Conservation (phyloP, 1,140 invertebrate species). For the Drosophila watanabei region DNA sequence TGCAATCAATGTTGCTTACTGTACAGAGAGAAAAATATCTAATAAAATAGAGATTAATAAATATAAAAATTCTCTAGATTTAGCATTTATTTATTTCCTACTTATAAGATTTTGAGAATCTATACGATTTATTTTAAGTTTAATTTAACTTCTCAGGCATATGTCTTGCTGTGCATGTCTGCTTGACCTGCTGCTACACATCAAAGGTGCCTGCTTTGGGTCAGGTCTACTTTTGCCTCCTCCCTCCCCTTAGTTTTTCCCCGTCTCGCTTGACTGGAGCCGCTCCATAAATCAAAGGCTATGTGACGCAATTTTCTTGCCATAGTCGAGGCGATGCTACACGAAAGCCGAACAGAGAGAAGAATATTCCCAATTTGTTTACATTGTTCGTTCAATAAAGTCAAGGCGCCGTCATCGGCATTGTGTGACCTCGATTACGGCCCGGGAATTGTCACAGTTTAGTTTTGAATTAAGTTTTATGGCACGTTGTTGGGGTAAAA, state of each 20-base stretch:
- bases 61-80: not conserved
- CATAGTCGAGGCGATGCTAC: conserved; percentile 42
- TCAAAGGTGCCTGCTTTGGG: conserved; percentile 22
- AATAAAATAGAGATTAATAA: not conserved
- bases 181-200: conserved; percentile 27
- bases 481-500: conserved; percentile 11
- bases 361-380: conserved; percentile 45
- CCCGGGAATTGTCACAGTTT: conserved; percentile 48
- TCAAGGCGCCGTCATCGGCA: conserved; percentile 45
- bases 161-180: conserved; percentile 9
- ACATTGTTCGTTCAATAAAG: conserved; percentile 64
- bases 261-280: conserved; percentile 30
- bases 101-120: not conserved
- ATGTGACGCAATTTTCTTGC: conserved; percentile 58
- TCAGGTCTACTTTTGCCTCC: conserved; percentile 9
- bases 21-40: not conserved
- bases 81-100: too few relatives aligned
- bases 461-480: conserved; percentile 46
- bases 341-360: conserved; percentile 32
- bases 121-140: too few relatives aligned
- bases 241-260: not conserved
- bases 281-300: conserved; percentile 59
- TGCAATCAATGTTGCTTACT: conserved; percentile 31
- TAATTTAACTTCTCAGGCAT: not conserved
- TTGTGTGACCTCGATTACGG: conserved; percentile 34